Base-by-base conservation (phyloP, 2,113 vertebrate species). In the Pogona vitticeps region DNA sequence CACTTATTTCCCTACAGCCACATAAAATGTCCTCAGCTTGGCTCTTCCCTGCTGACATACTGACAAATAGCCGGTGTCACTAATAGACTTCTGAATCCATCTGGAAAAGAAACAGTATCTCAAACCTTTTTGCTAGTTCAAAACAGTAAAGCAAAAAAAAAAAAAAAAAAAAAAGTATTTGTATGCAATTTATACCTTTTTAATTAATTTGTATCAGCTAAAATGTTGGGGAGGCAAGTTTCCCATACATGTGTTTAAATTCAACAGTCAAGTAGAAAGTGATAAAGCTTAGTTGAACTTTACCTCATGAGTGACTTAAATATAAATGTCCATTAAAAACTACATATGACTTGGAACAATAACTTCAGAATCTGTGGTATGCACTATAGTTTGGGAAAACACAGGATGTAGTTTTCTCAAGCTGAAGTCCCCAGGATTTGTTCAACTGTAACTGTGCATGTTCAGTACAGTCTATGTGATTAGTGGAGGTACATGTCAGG, bases 11-110 rank as follows among this genome's bases (percentile, higher is more conserved):
- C 75, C 67, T 23, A 59, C 71, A 56, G 78, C 36, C 18, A 13
- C 40, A 65, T 77, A 67, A 88, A 76, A 77, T 59, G 72, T 56
- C 70, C 42, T 85, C 75, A 42, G 36, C 76, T 88, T 82, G 65
- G 67, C 3, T 82, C 36, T 52, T 85, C 76, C 76, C 65, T 72
- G 61, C 79, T 85, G 73, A 56, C 28, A 73, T 82, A 78, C 40
- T 82, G 89, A 82, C 65, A 85, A 90, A 90, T 58, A 77, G 40
- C 36, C 38, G 14, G 72, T 33, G 36, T 56, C 40, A 42, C 58
- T 73, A 73, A 81, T 40, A 46, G 46, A 56, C 9, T 61, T 81
- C 42, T 67, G 5, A 78, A 23, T 90, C 78, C 73, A 67, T 72
- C 72, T 58, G 67, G 56, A 80, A 78, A n/a, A 85, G 21, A 42